phyloP scores from a whole-genome alignment of 2,113 vertebrate species.

The Coptodon rendalli region DNA sequence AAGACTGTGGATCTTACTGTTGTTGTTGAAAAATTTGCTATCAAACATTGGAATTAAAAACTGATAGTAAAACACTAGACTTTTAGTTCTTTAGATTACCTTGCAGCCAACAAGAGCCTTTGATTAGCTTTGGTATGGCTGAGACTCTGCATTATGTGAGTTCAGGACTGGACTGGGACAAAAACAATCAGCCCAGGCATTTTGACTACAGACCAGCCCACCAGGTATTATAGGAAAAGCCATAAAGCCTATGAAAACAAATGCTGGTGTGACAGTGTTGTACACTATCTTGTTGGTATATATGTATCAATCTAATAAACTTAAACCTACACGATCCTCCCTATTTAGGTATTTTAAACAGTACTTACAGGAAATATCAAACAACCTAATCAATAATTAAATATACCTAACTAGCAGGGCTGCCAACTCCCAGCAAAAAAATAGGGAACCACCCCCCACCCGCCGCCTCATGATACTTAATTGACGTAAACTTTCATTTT shows the following conservation, averaged over 20 bases:
- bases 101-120: not conserved
- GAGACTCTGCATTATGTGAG: not conserved
- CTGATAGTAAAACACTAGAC: not conserved
- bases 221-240: not conserved
- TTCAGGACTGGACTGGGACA: not conserved
- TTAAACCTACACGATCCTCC: fast-evolving
- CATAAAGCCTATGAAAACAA: not conserved
- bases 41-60: not conserved
- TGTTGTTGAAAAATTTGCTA: not conserved
- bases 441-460: not conserved
- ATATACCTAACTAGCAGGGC: not conserved
- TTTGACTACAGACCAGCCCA: not conserved
- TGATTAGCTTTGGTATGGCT: not conserved
- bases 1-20: not conserved
- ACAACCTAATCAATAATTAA: not conserved
- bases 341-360: not conserved
- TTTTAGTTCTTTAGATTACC: not conserved
- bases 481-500: fast-evolving
- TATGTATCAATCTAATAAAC: not conserved
- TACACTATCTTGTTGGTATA: not conserved
- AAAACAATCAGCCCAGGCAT: not conserved
- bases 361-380: not conserved
- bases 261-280: not conserved
- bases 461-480: fast-evolving
- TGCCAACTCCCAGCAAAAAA: not conserved